A percentile compares a stretch with the other conserved stretches of the same genome.
Conservation (phyloP, 2,113 vertebrate species). For the Gopherus evgoodei region DNA sequence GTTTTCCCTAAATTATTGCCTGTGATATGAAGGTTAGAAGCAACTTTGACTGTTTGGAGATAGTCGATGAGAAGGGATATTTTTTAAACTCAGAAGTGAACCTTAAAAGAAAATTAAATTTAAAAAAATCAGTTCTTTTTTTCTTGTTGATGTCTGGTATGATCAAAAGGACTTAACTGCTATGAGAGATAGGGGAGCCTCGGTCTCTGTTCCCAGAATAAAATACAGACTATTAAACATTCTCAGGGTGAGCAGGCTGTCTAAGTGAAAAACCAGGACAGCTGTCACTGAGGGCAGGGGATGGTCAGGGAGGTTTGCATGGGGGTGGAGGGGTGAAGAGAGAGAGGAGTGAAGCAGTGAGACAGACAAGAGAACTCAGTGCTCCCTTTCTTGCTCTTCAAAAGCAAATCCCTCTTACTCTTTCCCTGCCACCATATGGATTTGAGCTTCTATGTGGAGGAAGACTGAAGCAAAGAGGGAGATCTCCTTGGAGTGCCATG, state of each 20-base stretch:
- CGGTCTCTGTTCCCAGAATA: not conserved
- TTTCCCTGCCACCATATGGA: fast-evolving
- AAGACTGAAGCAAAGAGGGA: not conserved
- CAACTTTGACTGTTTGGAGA: not conserved
- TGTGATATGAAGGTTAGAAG: slow-evolving; percentile 13
- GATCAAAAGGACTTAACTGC: not conserved
- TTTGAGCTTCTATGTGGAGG: not conserved
- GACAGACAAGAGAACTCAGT: not conserved
- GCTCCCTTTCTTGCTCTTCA: not conserved
- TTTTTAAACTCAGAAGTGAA: not conserved
- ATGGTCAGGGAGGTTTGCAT: not conserved
- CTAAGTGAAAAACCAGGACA: not conserved
- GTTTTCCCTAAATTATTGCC: slow-evolving; percentile 15
- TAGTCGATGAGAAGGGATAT: not conserved
- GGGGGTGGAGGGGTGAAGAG: not conserved
- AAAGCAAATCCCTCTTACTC: not conserved
- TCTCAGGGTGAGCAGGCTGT: not conserved
- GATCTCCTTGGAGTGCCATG: not conserved
- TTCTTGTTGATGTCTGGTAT: not conserved
- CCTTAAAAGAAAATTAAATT: not conserved
- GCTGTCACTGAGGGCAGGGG: not conserved
- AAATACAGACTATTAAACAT: not conserved
- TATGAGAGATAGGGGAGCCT: not conserved
- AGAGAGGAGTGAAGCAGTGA: not conserved
- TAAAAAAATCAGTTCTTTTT: not conserved